Evolutionary conservation across 2,113 vertebrate genomes (phyloP), one percentile per base, ranked within the genome.

Genomic region (Zapus hudsonius): DNA sequence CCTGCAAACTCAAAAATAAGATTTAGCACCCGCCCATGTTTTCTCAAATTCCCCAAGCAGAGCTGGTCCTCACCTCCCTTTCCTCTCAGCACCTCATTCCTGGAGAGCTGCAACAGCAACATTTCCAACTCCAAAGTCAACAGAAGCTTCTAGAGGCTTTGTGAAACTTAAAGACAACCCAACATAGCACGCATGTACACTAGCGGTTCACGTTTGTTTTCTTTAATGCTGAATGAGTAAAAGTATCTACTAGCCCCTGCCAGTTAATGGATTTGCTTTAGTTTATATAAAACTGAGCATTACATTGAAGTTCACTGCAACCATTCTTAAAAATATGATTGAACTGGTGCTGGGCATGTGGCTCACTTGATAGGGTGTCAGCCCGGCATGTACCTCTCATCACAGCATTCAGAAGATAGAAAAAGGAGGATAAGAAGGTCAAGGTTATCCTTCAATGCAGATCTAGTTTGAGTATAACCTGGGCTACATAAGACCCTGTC

Each of bases 321-420:
- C 15, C 57, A 76, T 57, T 91, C 92, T 87, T 89, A 33, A 93
- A 31, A 55, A 64, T 57, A 36, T 7, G 69, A 80, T 29, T 73
- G 64, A 70, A 84, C 38, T 87, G 25, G 52, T 52, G 52, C 52
- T 52, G 52, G 52, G 52, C 12, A 52, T 52, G 52, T 52, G 16
- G 52, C 16, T 52, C 52, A 52, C 52, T 52, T 52, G 52, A 15
- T 15, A 52, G 47, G 12, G 52, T 52, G 52, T 52, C 16, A 15
- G 52, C 11, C 52, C 16, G 16, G 7, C 52, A 52, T 52, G 52
- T 15, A 52, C 16, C 6, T 52, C 11, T 52, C 52, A 52, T 52
- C 52, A 52, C 52, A 52, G 52, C 52, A 52, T 52, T 52, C 52
- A 52, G 52, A 52, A 52, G 52, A 52, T 12, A 52, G 52, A 52